Conservation (phyloP, 2,113 vertebrate genomes). For the Pitta sordida region DNA sequence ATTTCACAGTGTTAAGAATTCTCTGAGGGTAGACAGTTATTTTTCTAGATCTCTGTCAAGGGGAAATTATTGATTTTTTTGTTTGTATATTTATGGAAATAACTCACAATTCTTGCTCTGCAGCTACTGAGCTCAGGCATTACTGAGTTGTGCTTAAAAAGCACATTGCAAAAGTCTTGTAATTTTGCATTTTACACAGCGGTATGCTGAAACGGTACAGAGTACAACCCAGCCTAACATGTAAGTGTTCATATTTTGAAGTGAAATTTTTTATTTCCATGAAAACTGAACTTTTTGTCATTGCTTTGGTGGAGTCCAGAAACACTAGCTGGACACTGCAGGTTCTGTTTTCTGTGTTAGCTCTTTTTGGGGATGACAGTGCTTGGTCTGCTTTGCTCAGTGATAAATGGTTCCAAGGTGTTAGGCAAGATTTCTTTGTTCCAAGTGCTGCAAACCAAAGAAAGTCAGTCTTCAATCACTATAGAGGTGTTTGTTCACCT, state of each 20-base stretch:
- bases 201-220: rapidly evolving
- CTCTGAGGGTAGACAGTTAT: not conserved
- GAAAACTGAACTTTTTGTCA: not conserved
- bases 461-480: slow-evolving; percentile 21
- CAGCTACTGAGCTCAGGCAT: not conserved
- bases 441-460: slow-evolving; percentile 12
- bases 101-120: not conserved
- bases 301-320: not conserved
- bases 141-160: not conserved
- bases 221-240: not conserved
- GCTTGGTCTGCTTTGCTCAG: not conserved
- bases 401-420: slow-evolving; percentile 26
- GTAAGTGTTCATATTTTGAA: not conserved
- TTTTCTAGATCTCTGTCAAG: not conserved
- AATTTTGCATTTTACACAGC: not conserved
- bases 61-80: not conserved
- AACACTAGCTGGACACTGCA: not conserved
- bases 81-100: not conserved
- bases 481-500: slow-evolving; percentile 31
- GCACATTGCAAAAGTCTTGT: not conserved
- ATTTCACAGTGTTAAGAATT: not conserved
- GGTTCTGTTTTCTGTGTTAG: not conserved
- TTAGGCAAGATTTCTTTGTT: slow-evolving; percentile 30
- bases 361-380: not conserved
- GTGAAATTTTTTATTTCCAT: not conserved